Base-by-base conservation (phyloP, 2,113 vertebrate species). In the Egretta garzetta region DNA sequence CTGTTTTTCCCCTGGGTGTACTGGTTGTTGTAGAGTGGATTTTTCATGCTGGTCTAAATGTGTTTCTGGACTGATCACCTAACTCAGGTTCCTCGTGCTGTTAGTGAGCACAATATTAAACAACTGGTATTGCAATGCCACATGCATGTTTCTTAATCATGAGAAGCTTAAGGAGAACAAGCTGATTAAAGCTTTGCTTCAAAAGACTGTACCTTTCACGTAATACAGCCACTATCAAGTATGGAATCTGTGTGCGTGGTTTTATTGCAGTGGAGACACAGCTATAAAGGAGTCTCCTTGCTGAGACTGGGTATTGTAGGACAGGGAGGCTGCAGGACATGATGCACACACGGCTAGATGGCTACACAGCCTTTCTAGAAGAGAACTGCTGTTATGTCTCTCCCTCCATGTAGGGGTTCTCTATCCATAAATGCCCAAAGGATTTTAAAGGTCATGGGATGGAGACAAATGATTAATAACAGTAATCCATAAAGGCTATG, bases 291-390 rank as follows among this genome's bases (percentile, higher is more conserved):
- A 33, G 8, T 9, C 1, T 58, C 45, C 37, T 53, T 49, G 5
- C 30, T 62, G 12, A 73, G 16, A 5, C 7, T 50, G 39, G 23
- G 16, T 80, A 8, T 8, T 80, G 15, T 28, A 37, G 50, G 45
- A 33, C 9, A 35, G 22, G 35, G 20, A 79, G 13, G 22, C 18
- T 45, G 21, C 16, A 74, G 63, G 24, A 30, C 8, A 8, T 15
- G 37, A 27, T n/a, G 19, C 35, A 27, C 0, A 1, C 1, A 3
- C 0, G 5, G 4, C 24, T 77, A 56, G 12, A 4, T 23, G 45
- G 4, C 11, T n/a, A 22, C 27, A 19, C 10, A 55, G 6, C 7
- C 43, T 64, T 28, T 64, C 43, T 19, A 30, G 56, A 55, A 60
- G 6, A 60, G 37, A 93, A 4, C 14, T 56, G 24, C 23, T 77